Evolutionary conservation across 2,888 invertebrate genomes (phyloP).

Genomic region (Clusia tigrina): DNA sequence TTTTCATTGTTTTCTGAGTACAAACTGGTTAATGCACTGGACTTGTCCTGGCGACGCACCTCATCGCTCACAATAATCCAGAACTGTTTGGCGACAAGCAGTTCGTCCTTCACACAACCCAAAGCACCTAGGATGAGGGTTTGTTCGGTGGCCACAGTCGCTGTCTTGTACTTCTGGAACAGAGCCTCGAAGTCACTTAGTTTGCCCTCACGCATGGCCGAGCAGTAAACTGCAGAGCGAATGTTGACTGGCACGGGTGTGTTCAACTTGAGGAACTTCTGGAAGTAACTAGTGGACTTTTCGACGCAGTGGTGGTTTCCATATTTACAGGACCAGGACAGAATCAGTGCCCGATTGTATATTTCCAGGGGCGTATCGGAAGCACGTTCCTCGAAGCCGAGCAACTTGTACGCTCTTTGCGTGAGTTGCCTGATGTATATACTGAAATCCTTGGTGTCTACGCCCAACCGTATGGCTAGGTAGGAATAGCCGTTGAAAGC

Average conservation of each 20-base stretch:
- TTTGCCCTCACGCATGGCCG: constrained; percentile 72
- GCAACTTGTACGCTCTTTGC: constrained; percentile 63
- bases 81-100: constrained; percentile 67
- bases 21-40: constrained; percentile 63
- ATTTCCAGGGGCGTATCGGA: constrained; percentile 68
- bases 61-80: constrained; percentile 64
- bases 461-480: constrained; percentile 56
- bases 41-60: constrained; percentile 60
- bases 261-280: constrained; percentile 33
- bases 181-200: constrained; percentile 72
- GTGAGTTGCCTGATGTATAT: constrained; percentile 66
- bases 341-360: constrained; percentile 69
- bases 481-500: constrained; percentile 67
- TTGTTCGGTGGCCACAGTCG: constrained; percentile 75
- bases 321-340: constrained; percentile 73
- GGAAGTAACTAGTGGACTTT: constrained; percentile 64
- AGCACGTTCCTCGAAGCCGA: constrained; percentile 65
- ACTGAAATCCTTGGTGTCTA: constrained; percentile 46
- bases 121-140: constrained; percentile 72
- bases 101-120: constrained; percentile 71
- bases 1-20: constrained; percentile 68
- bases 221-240: constrained; percentile 78
- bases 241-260: constrained; percentile 69
- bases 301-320: constrained; percentile 69
- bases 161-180: constrained; percentile 69